Conservation (phyloP, 2,888 invertebrate species). For the Celastrina argiolus region DNA sequence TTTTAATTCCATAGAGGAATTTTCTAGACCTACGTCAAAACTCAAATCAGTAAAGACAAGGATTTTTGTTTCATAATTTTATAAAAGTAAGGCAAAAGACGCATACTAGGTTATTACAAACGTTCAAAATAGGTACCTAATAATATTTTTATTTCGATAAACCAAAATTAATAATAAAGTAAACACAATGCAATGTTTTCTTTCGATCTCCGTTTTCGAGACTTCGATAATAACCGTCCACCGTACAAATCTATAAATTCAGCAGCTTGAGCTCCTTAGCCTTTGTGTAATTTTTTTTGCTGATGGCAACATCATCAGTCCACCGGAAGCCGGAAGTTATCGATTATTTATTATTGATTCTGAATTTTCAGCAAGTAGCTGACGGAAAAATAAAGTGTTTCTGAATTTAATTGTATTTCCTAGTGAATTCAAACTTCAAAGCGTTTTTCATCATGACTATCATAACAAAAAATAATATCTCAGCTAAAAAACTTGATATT, state of each 20-base stretch:
- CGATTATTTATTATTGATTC: conserved; percentile 14
- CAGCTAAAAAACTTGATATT: conserved; percentile 83
- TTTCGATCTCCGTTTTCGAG: no score
- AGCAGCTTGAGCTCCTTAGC: no score
- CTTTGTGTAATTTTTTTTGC: background rate
- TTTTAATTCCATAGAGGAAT: conserved; percentile 47
- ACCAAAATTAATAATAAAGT: no score
- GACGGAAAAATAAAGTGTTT: background rate
- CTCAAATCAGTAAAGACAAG: background rate
- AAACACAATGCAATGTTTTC: no score
- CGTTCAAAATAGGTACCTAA: no score
- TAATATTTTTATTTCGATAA: no score
- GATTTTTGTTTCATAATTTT: background rate
- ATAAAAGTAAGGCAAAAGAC: background rate
- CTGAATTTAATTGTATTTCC: background rate
- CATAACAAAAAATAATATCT: conserved; percentile 82
- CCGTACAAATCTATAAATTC: no score
- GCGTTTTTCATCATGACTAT: conserved; percentile 82
- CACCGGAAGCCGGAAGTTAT: conserved; percentile 27
- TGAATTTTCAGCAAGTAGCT: background rate
- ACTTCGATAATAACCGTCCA: no score
- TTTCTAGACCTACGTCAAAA: background rate
- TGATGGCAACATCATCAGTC: conserved; percentile 29
- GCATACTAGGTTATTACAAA: background rate
- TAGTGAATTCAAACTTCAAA: background rate